Evolutionary conservation across 2,113 vertebrate species (phyloP).

Genomic region (Mesembrinibis cayennensis): DNA sequence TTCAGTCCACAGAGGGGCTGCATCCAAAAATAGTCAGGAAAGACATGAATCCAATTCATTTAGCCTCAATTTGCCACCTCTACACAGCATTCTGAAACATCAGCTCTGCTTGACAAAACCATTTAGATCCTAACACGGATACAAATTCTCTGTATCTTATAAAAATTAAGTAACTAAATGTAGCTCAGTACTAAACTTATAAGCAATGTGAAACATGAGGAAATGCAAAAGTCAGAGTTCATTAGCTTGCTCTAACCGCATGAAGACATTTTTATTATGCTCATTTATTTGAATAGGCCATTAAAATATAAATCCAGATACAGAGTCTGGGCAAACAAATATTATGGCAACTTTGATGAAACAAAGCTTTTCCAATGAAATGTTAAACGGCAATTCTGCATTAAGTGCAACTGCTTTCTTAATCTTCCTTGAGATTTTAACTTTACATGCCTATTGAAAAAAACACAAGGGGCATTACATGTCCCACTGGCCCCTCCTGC

Average conservation of each 20-base stretch:
- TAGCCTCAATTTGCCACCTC: background rate
- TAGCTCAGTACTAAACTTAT: background rate
- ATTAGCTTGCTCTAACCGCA: background rate
- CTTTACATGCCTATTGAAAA: background rate
- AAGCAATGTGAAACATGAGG: background rate
- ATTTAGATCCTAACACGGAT: background rate
- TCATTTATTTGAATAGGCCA: background rate
- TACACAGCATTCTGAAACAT: background rate
- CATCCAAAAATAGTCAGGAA: background rate
- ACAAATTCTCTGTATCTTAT: background rate
- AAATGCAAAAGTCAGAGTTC: background rate
- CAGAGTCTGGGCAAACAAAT: background rate
- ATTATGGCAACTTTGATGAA: background rate
- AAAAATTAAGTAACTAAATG: background rate
- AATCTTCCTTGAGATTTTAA: background rate
- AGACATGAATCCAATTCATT: background rate
- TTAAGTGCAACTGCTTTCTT: background rate
- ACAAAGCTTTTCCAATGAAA: background rate
- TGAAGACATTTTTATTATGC: background rate
- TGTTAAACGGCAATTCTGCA: background rate
- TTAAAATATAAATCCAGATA: background rate
- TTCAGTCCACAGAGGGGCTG: background rate
- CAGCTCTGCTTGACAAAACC: background rate
- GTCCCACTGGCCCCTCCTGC: background rate
- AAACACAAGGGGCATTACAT: background rate